A percentile compares a stretch with the other conserved stretches of the same genome.
These are phyloP conservation scores for Diadema setosum DNA, from an alignment of 35 echinoderm and acorn worm species.

Conservation along the genomic window DNA sequence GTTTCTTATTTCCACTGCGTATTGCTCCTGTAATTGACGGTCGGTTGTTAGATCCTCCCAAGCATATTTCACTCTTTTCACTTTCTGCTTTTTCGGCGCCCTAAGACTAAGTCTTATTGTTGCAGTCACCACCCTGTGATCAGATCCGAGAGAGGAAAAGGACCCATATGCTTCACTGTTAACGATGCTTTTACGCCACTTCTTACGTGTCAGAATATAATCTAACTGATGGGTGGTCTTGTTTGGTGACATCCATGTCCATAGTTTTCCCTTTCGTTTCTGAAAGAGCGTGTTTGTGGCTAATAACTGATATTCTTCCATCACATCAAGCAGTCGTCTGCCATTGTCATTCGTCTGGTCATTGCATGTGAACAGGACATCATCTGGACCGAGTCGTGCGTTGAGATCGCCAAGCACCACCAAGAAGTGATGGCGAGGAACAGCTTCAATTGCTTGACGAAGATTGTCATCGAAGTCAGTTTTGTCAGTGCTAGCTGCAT, in stretches of 20 bases:
- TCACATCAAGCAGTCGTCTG: background rate
- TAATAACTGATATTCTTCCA: background rate
- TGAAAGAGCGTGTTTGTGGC: background rate
- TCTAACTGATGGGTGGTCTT: background rate
- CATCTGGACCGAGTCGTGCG: constrained; percentile 5
- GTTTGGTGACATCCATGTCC: background rate
- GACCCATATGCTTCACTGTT: constrained; percentile 3
- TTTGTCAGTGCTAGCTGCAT: too few species aligned
- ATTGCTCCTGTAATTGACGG: too few species aligned
- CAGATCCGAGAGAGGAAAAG: background rate
- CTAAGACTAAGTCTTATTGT: constrained; percentile 8
- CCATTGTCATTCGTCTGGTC: background rate
- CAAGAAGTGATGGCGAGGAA: too few species aligned
- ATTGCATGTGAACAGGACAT: background rate
- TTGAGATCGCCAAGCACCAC: constrained; percentile 19
- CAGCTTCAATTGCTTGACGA: too few species aligned
- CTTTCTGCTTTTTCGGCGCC: background rate
- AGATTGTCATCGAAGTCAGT: too few species aligned
- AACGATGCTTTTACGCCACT: constrained; percentile 26
- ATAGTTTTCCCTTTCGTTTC: background rate
- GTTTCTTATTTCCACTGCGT: too few species aligned
- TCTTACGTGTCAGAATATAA: constrained; percentile 19
- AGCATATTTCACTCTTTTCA: too few species aligned
- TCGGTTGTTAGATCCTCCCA: too few species aligned
- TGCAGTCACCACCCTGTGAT: constrained; percentile 15